Conservation (phyloP, 2,113 vertebrate species). For the Murina feae region DNA sequence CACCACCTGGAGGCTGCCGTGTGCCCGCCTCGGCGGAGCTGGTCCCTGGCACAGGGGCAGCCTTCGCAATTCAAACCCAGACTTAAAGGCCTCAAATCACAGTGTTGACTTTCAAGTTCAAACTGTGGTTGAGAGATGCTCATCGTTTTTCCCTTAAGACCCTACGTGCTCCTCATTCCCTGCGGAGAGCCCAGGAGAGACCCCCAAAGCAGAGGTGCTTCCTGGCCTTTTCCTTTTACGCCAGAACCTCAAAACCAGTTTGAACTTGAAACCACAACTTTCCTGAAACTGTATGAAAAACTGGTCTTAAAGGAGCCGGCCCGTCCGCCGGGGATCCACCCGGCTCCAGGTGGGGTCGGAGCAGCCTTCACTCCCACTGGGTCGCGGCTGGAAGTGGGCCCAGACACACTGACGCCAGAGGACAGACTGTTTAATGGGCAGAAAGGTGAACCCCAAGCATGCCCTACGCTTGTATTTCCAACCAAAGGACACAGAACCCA, state of each 20-base stretch:
- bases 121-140: background rate
- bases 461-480: background rate
- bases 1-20: background rate
- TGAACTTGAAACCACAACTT: slow-evolving; percentile 48
- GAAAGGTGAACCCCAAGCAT: background rate
- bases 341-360: background rate
- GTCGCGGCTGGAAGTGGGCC: background rate
- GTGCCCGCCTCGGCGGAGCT: background rate
- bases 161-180: background rate
- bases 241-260: slow-evolving; percentile 28
- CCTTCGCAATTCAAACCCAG: background rate
- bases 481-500: background rate
- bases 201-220: background rate
- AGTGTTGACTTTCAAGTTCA: slow-evolving; percentile 10
- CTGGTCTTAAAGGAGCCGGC: slow-evolving; percentile 40
- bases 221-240: background rate
- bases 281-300: slow-evolving; percentile 33
- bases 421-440: background rate
- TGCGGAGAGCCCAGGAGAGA: background rate
- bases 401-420: background rate
- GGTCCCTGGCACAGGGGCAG: background rate
- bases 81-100: slow-evolving; percentile 34
- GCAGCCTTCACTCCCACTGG: background rate
- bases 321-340: background rate
- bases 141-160: background rate